These are phyloP conservation scores for Procavia capensis DNA, from an alignment of 2,113 vertebrate species.

Conservation along the genomic window DNA sequence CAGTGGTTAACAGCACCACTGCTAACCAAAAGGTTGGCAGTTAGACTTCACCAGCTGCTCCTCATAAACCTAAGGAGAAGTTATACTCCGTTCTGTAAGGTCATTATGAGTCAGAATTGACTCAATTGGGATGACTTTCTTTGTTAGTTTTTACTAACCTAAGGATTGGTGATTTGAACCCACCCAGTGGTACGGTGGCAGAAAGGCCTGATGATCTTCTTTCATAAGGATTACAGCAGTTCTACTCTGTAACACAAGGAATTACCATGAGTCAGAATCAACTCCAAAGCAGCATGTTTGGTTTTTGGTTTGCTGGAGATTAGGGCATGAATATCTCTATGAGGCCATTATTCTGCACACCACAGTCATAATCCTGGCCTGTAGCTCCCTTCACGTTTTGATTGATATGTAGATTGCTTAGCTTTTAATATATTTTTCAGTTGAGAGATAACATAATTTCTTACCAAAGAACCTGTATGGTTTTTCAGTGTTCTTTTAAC, in stretches of 20 bases:
- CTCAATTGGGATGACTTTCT: no score
- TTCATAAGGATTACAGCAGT: neutral
- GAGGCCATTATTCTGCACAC: neutral
- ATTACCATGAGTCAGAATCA: neutral
- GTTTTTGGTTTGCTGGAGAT: neutral
- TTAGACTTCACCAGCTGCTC: no score
- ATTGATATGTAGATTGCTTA: neutral
- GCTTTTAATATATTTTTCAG: slow-evolving; percentile 29
- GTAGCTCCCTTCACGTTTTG: neutral
- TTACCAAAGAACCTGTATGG: neutral
- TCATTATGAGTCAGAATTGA: no score
- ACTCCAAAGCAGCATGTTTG: neutral
- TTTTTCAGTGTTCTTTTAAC: slow-evolving; percentile 26
- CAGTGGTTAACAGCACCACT: no score
- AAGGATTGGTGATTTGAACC: neutral
- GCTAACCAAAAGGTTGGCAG: no score
- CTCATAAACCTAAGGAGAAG: no score
- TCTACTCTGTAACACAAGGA: neutral
- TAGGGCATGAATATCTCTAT: neutral
- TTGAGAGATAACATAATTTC: slow-evolving; percentile 30
- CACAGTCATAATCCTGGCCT: neutral
- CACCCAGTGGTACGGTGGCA: neutral
- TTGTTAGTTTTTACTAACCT: neutral
- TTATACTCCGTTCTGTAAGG: no score
- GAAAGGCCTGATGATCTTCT: neutral